These are phyloP conservation scores for Anthopleura sola DNA, from an alignment of 64 coral and sea anemone genomes.

Conservation along the genomic window DNA sequence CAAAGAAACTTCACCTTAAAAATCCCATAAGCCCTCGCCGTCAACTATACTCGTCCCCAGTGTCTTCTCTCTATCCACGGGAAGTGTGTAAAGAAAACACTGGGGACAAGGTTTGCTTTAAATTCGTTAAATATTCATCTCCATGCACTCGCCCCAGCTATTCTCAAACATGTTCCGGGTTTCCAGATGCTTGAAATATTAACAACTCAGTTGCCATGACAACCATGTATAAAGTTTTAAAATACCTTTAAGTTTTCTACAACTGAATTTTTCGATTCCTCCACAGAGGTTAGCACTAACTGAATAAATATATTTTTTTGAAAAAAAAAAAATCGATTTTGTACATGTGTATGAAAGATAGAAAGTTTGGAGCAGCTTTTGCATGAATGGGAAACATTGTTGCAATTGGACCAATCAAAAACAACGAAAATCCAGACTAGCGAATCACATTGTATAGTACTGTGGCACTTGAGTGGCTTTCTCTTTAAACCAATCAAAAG, in stretches of 20 bases:
- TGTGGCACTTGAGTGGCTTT: too few relatives aligned
- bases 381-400: neutral
- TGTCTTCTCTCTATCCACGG: too few relatives aligned
- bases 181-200: neutral
- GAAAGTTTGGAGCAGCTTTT: neutral
- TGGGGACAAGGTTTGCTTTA: too few relatives aligned
- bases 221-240: neutral
- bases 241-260: neutral
- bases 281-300: neutral
- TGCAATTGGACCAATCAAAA: neutral
- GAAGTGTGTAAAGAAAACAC: too few relatives aligned
- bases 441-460: neutral
- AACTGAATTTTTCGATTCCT: neutral
- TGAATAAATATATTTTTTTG: slow-evolving; percentile 11
- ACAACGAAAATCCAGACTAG: neutral
- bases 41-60: too few relatives aligned
- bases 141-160: neutral
- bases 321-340: neutral
- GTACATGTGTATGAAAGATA: neutral
- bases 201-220: neutral
- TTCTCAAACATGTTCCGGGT: neutral
- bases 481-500: too few relatives aligned
- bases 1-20: too few relatives aligned
- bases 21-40: too few relatives aligned
- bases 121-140: too few relatives aligned